Evolutionary conservation across 1,140 invertebrate genomes (phyloP), one percentile per base, ranked within the genome.

Genomic region (Cotesia typhae): DNA sequence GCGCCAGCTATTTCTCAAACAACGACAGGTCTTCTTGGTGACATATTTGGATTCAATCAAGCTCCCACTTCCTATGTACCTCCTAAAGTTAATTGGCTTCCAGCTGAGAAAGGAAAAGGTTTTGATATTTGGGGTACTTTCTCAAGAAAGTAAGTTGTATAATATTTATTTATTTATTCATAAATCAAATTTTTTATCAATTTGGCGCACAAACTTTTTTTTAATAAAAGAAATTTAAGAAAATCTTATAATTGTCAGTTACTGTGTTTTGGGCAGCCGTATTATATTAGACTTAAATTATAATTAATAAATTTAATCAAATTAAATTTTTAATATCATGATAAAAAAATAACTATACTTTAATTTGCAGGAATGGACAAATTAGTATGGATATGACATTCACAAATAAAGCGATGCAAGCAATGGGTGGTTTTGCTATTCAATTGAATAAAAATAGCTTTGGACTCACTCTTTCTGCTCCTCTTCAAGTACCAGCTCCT

Each of bases 391-490:
- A 99, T 80, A 92, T 99, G 90, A 97, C 94, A 0, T 94, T 99
- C 78, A 95, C 92, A 52, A 99, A 99, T 86, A 97, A 97, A 88
- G 97, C 98, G 2, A 98, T 99, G 96, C 97, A 99, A 81, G 92
- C 96, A 12, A 98, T 99, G 95, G 91, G 89, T 76, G 94, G 92
- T 6, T 99, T 99, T 88, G 98, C 98, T 37, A 95, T 99, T 84
- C 98, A 99, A 83, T 92, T 99, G 75, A 99, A 99, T 85, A 99
- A 99, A 88, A 99, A 99, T 87, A 98, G 97, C 87, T 99, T 99
- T 88, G 98, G 97, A 52, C 83, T 99, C 64, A 91, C 92, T 76
- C 97, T 98, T 59, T 91, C 92, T 4, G 88, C 92, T 47, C 93
- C 94, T 0, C 83, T 99, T 67, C 91, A 94, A 79, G 91, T 98